A percentile compares a stretch with the other conserved stretches of the same genome.
These are phyloP conservation scores for Villa cingulata DNA, from an alignment of 2,888 invertebrate species.

Conservation along the genomic window DNA sequence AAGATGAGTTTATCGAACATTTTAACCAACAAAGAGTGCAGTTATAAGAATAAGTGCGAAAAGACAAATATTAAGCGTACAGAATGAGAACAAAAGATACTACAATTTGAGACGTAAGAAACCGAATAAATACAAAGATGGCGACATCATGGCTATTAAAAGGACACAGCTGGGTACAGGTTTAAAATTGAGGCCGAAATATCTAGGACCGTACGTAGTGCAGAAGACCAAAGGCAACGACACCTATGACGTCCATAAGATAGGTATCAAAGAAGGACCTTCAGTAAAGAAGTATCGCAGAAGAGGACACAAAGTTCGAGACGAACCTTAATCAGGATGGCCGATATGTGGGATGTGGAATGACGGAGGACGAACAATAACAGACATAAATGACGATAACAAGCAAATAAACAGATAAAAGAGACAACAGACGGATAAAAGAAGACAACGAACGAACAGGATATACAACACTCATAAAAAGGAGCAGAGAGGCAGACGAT, in stretches of 20 bases:
- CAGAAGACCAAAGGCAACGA: slow-evolving; percentile 2
- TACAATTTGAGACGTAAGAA: background rate
- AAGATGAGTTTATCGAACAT: too few species aligned
- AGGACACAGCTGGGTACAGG: slow-evolving; percentile 4
- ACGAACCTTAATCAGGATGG: too few species aligned
- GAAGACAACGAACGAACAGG: too few species aligned
- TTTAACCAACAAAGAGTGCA: background rate
- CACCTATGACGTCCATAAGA: slow-evolving; percentile 3
- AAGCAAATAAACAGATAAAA: too few species aligned
- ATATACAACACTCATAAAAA: too few species aligned
- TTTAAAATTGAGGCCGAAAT: slow-evolving; percentile 3
- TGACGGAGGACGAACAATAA: too few species aligned
- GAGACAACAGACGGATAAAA: too few species aligned
- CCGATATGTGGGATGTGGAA: too few species aligned
- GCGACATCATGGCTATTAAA: slow-evolving; percentile 2
- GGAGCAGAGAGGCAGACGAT: too few species aligned
- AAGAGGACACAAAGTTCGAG: too few species aligned
- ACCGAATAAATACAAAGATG: background rate
- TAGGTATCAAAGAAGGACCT: slow-evolving; percentile 1
- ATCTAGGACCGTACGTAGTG: slow-evolving; percentile 1
- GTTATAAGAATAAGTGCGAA: background rate
- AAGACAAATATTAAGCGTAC: background rate
- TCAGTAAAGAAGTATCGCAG: background rate
- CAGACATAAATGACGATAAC: too few species aligned
- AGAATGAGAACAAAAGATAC: background rate